A percentile compares a stretch with the other conserved stretches of the same genome.
These are phyloP conservation scores for Pristionchus arcanus DNA, from an alignment of 2,888 invertebrate genomes.

Conservation along the genomic window DNA sequence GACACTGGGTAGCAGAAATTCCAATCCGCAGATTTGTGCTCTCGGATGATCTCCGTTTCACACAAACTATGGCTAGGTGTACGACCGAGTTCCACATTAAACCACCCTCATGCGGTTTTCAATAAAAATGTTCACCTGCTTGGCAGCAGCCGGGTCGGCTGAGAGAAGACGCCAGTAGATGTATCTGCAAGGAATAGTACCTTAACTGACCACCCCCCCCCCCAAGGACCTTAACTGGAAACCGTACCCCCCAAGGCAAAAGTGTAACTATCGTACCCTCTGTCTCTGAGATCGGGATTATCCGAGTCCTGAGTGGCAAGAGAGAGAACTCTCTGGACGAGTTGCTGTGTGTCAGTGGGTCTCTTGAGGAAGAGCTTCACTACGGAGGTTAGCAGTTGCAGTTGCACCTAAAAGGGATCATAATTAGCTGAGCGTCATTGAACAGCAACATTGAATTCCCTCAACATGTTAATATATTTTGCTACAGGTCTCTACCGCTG, in stretches of 20 bases:
- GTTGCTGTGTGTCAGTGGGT: slow-evolving; percentile 97
- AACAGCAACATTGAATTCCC: not conserved
- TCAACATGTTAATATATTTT: not conserved
- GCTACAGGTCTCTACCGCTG: too few species aligned
- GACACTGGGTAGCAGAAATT: not conserved
- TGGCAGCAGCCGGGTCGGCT: slow-evolving; percentile 98
- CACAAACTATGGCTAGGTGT: not conserved
- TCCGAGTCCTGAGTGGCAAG: slow-evolving; percentile 88
- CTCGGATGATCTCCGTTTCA: not conserved
- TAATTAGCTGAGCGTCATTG: not conserved
- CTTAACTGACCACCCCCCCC: not conserved
- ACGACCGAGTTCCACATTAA: not conserved
- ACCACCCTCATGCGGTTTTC: too few species aligned
- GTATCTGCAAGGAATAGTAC: slow-evolving; percentile 82
- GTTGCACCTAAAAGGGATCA: slow-evolving; percentile 85
- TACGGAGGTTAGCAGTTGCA: slow-evolving; percentile 96
- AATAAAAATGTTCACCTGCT: slow-evolving; percentile 85
- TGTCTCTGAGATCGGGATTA: slow-evolving; percentile 97
- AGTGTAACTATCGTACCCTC: slow-evolving; percentile 84
- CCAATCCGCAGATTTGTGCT: not conserved
- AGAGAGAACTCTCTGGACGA: slow-evolving; percentile 91
- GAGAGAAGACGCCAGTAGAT: slow-evolving; percentile 99
- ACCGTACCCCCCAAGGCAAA: not conserved
- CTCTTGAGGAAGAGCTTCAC: slow-evolving; percentile 98
- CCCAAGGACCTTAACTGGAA: not conserved